phyloP scores from a whole-genome alignment of 2,888 invertebrate species.

The Phorcus lineatus region DNA sequence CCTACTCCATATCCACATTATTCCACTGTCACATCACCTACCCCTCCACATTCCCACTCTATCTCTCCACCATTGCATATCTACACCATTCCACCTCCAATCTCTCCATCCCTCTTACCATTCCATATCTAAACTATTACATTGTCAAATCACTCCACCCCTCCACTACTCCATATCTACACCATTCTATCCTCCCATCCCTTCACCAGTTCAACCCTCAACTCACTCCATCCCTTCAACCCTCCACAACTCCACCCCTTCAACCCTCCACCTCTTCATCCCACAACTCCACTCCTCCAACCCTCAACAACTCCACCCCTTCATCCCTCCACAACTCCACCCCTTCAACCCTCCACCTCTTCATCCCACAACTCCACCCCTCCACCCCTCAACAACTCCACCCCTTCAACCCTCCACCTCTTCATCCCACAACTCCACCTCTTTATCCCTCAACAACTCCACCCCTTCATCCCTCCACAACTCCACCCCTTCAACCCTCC shows the following conservation, averaged over 20 bases:
- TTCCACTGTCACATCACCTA: too few species aligned
- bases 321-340: too few species aligned
- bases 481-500: background rate
- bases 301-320: too few species aligned
- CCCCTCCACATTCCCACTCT: background rate
- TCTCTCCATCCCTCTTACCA: background rate
- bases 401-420: too few species aligned
- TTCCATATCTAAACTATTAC: background rate
- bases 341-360: too few species aligned
- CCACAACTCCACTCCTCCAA: background rate
- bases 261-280: too few species aligned
- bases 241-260: too few species aligned
- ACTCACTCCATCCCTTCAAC: background rate
- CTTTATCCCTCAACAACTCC: too few species aligned
- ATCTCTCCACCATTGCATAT: background rate
- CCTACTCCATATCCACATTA: too few species aligned
- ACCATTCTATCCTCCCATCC: background rate
- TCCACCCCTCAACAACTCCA: too few species aligned
- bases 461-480: background rate
- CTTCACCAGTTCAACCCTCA: background rate
- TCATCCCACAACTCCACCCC: too few species aligned
- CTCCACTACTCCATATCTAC: background rate
- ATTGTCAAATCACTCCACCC: background rate
- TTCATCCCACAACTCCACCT: too few species aligned
- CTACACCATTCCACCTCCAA: background rate